phyloP scores from a whole-genome alignment of 1,140 invertebrate species.

The Panulirus ornatus region DNA sequence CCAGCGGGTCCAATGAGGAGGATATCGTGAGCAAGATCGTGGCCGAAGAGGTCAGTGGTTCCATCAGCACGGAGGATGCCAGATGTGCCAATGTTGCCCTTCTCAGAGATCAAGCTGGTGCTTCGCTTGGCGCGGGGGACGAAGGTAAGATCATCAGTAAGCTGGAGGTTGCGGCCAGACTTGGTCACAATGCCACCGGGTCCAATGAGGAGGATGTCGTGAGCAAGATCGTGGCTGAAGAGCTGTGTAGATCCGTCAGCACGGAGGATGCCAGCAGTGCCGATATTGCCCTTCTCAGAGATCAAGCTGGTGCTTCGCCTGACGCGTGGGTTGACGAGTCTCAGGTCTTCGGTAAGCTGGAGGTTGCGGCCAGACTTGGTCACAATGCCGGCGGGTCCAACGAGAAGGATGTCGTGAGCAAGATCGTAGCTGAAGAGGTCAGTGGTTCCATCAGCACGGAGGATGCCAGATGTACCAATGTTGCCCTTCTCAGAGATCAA shows the following conservation, averaged over 20 bases:
- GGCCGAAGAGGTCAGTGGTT: slow-evolving; percentile 29
- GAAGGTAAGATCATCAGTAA: slow-evolving; percentile 5
- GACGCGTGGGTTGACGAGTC: neutral
- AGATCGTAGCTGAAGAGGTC: too few species aligned
- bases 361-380: slow-evolving; percentile 34
- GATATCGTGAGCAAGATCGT: neutral
- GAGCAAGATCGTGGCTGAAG: slow-evolving; percentile 34
- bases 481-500: neutral
- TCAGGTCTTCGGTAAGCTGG: slow-evolving; percentile 47
- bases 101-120: neutral
- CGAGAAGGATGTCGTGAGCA: neutral
- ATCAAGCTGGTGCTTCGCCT: slow-evolving; percentile 11
- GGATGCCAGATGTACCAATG: slow-evolving; percentile 30
- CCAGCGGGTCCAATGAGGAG: neutral
- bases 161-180: slow-evolving; percentile 49
- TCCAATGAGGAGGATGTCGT: slow-evolving; percentile 38
- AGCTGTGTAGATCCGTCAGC: slow-evolving; percentile 37
- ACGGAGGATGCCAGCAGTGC: slow-evolving; percentile 32
- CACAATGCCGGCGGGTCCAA: slow-evolving; percentile 23
- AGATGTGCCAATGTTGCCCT: slow-evolving; percentile 10
- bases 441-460: neutral
- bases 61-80: slow-evolving; percentile 12
- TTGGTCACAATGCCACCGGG: slow-evolving; percentile 35
- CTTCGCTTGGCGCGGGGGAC: neutral
- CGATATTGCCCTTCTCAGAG: neutral